These are phyloP conservation scores for Drosophila macrothrix DNA, from an alignment of 2,888 invertebrate genomes.

Conservation along the genomic window DNA sequence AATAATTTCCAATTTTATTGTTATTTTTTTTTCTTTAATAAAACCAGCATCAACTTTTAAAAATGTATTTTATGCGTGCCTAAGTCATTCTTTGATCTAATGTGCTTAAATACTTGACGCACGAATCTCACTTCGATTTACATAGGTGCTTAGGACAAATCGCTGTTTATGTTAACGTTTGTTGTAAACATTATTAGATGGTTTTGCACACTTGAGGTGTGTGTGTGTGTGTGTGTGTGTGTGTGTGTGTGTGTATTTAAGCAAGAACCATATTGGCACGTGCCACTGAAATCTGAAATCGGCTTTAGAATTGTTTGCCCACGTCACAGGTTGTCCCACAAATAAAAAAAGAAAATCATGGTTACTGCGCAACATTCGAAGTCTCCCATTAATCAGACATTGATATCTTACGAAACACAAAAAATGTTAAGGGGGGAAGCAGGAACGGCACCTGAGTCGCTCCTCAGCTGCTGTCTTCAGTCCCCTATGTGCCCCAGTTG, in stretches of 20 bases:
- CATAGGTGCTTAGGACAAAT: neutral
- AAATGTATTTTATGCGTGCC: neutral
- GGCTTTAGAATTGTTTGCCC: conserved; percentile 29
- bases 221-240: neutral
- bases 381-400: conserved; percentile 70
- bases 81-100: conserved; percentile 29
- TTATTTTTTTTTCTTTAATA: neutral
- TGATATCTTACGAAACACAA: conserved; percentile 64
- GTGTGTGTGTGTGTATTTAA: conserved; percentile 6
- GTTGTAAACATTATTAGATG: conserved; percentile 23
- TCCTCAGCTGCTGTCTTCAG: conserved; percentile 2
- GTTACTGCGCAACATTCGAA: conserved; percentile 31
- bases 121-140: neutral
- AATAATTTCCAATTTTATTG: neutral
- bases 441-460: conserved; percentile 31
- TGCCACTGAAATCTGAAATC: conserved; percentile 45
- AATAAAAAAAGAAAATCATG: neutral
- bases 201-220: conserved; percentile 8
- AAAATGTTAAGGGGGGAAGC: conserved; percentile 53
- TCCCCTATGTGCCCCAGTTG: neutral
- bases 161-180: conserved; percentile 25
- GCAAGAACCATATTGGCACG: conserved; percentile 27
- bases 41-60: no score
- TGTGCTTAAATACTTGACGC: conserved; percentile 17
- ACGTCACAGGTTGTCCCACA: neutral